phyloP scores from a whole-genome alignment of 2,888 invertebrate species.

The Sepioteuthis lessoniana region DNA sequence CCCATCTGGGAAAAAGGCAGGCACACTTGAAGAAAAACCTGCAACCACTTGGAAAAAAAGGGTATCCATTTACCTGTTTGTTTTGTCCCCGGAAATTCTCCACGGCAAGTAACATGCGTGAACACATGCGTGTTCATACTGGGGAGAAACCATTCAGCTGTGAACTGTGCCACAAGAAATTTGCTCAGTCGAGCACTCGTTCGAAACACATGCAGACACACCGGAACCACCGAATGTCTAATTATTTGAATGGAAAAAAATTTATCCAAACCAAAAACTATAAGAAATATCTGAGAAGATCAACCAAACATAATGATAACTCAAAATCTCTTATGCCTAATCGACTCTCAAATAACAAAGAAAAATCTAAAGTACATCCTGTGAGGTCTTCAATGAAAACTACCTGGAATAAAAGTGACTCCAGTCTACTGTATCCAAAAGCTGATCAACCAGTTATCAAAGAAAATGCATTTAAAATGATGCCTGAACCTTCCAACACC shows the following conservation, averaged over 20 bases:
- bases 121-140: constrained; percentile 1
- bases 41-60: background rate
- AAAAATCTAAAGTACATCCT: background rate
- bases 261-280: background rate
- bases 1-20: background rate
- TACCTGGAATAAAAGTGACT: background rate
- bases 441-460: background rate
- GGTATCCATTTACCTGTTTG: background rate
- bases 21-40: background rate
- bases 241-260: background rate
- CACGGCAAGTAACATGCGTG: constrained; percentile 25
- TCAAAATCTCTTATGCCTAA: background rate
- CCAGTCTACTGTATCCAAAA: background rate
- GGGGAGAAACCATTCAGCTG: background rate
- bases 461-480: background rate
- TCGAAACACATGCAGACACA: constrained; percentile 25
- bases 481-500: background rate
- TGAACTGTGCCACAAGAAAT: background rate
- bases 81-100: constrained; percentile 38
- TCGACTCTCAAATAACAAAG: background rate
- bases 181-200: constrained; percentile 34
- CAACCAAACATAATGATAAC: background rate
- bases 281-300: background rate
- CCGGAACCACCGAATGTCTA: background rate
- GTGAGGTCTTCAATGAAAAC: background rate